Evolutionary conservation across 2,797 vertebrate species (phyloP), one percentile per base, ranked within the genome.

Genomic region (Tokudaia tokunoshimensis): DNA sequence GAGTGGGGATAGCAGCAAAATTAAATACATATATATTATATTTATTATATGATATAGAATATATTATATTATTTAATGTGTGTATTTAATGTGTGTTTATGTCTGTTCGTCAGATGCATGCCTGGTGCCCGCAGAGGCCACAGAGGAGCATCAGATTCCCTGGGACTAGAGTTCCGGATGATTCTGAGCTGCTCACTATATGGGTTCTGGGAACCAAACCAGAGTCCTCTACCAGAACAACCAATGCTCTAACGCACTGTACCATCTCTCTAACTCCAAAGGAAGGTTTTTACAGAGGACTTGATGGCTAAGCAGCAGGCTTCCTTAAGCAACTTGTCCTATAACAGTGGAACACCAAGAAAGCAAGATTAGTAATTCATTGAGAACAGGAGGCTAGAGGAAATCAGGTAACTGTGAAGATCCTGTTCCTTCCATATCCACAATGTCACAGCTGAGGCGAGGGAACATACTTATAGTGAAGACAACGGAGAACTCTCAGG

Each of bases 391-490:
- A 96, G 94, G 55, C 82, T 97, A 97, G 98, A 98, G 94, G 95
- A 98, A 98, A 96, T 75, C 98, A 98, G 97, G 96, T 91, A 85
- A 78, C 91, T 95, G 11, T 75, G 74, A 76, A 94, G 87, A 93
- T 94, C 80, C 37, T 67, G 85, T 97, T 97, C 85, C 95, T 93
- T 86, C 41, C 24, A 96, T 87, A 97, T 84, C 15, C 1, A 70
- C 89, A 94, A 96, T 91, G 76, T 59, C 93, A 92, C 76, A 96
- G 75, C 81, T 85, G 82, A 94, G 90, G 94, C 98, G 92, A 96
- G 94, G 65, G 92, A 89, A 97, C 97, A 78, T 97, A 95, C 97
- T 98, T 97, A 97, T 96, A 97, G 94, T 97, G 83, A 97, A 94
- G 65, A 7, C 65, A 52, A 67, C 57, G 3, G 26, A 19, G 59